Evolutionary conservation across 1,140 invertebrate genomes (phyloP).

Genomic region (Drosophila nigrodunni): DNA sequence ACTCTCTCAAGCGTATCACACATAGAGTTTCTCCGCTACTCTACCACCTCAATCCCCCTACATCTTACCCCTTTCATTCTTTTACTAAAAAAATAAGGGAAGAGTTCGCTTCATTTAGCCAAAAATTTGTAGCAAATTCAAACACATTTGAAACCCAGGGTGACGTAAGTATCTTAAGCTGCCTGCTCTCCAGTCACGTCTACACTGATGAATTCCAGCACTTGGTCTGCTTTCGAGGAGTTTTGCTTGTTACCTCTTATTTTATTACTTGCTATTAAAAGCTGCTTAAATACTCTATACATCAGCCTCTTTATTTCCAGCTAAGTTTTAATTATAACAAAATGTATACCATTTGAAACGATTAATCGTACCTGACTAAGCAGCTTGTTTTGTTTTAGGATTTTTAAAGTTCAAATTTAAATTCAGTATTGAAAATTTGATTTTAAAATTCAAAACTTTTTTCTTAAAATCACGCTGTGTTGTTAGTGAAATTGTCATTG

Average conservation of each 20-base stretch:
- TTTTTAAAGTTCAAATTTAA: no score
- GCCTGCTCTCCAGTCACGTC: constrained; percentile 31
- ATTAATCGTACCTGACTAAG: no score
- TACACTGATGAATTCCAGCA: constrained; percentile 76
- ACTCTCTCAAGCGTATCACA: constrained; percentile 78
- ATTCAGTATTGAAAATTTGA: no score
- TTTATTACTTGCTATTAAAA: constrained; percentile 23
- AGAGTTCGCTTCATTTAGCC: constrained; percentile 72
- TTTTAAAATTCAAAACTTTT: no score
- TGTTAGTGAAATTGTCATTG: no score
- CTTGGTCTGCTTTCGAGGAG: constrained; percentile 41
- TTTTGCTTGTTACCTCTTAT: constrained; percentile 13
- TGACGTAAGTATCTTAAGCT: background rate
- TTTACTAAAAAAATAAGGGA: constrained; percentile 10
- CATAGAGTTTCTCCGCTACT: constrained; percentile 25
- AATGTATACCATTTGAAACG: no score
- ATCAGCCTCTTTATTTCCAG: constrained; percentile 13
- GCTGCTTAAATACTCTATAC: constrained; percentile 7
- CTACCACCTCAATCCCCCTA: background rate
- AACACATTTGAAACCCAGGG: constrained; percentile 21
- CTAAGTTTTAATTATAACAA: background rate
- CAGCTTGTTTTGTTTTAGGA: no score
- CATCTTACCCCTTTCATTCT: constrained; percentile 33
- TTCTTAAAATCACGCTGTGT: no score
- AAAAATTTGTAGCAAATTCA: constrained; percentile 59